A percentile compares a stretch with the other conserved stretches of the same genome.
Conservation (phyloP, 2,113 vertebrate genomes). For the Lampris megalopsis region DNA sequence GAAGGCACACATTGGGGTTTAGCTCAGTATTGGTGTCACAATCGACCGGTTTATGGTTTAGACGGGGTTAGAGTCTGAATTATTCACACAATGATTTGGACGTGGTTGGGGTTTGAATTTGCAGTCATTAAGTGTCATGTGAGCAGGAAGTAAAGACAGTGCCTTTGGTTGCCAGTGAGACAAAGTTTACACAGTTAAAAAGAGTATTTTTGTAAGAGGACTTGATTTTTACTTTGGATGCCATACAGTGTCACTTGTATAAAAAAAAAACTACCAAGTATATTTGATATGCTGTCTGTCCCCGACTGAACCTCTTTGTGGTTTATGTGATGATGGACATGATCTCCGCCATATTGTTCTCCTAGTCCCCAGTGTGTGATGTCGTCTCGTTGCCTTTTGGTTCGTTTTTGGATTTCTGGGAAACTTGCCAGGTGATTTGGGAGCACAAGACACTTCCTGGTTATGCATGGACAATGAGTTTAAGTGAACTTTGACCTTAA, state of each 20-base stretch:
- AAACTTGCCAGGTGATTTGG: constrained; percentile 2
- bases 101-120: not conserved
- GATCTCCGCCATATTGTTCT: constrained; percentile 19
- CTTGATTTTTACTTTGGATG: constrained; percentile 62
- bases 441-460: too few species aligned
- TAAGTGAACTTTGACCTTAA: not conserved
- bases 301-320: constrained; percentile 33
- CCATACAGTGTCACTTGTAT: constrained; percentile 40
- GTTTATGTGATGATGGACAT: constrained; percentile 33
- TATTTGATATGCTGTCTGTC: constrained; percentile 31
- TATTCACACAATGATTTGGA: constrained; percentile 5
- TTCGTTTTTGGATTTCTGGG: constrained; percentile 21
- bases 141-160: constrained; percentile 56
- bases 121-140: not conserved
- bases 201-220: constrained; percentile 76
- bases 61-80: not conserved
- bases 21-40: not conserved
- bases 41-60: not conserved
- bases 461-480: not conserved
- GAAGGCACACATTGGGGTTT: not conserved
- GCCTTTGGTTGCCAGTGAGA: constrained; percentile 75
- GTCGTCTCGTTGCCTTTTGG: constrained; percentile 42
- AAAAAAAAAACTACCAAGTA: constrained; percentile 42
- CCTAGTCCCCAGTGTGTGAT: constrained; percentile 5
- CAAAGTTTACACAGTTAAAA: constrained; percentile 72